Base-by-base conservation (phyloP, 2,113 vertebrate genomes). In the Suricata suricatta region DNA sequence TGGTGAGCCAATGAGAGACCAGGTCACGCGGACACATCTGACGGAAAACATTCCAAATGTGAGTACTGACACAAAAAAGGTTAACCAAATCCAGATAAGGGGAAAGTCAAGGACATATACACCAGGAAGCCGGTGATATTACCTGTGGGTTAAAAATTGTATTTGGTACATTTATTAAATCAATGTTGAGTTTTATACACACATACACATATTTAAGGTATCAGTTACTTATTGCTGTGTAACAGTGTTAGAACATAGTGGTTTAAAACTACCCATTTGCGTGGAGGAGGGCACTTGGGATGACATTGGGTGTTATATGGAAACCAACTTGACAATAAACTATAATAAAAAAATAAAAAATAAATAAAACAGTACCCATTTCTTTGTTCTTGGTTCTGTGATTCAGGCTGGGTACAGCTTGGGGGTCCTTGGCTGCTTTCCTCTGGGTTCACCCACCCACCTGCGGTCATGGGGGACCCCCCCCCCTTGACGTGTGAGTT, bases 31-130 rank as follows among this genome's bases (percentile, higher is more conserved):
- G 77, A 79, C 63, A 11, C 19, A 3, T 66, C 47, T 87, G 68
- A 64, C 93, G 82, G 88, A 90, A 33, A 80, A 94, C 31, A 19
- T 79, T 77, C 47, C 80, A 71, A 90, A 93, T 47, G 98, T 96
- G 44, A 95, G 96, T 96, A 85, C 21, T 33, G 33, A 72, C 54
- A 47, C 80, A 21, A 11, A 33, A 64, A 63, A 38, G 14, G 31
- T 68, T 21, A 71, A 41, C 77, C 77, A 74, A 63, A 95, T 71
- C 69, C 68, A 19, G 63, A 15, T 63, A 93, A 60, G 38, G 71
- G 44, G 52, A 68, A 54, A 60, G 21, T 23, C 7, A 4, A 77
- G 19, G 21, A 29, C 29, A 3, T n/a, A 14, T 44, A 29, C 38
- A 64, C 21, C 33, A 68, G 80, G 31, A 79, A 15, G 41, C 47